Conservation (phyloP, 2,797 vertebrate species). For the Hippoglossus hippoglossus region DNA sequence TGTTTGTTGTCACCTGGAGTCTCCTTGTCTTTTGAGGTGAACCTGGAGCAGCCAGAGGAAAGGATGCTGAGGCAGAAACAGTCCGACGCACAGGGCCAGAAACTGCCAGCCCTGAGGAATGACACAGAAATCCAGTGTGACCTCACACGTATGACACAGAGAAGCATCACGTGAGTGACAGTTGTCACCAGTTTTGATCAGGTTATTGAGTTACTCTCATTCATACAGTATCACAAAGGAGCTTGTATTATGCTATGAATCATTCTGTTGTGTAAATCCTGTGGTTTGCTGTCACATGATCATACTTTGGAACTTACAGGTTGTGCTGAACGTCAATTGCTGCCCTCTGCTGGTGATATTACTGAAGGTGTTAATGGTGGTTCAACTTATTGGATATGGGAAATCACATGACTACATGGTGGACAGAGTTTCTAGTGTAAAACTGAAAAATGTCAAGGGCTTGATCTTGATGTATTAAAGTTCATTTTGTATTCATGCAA, state of each 20-base stretch:
- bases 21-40: conserved; percentile 92
- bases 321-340: neutral
- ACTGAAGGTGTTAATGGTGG: neutral
- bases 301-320: neutral
- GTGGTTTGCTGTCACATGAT: neutral
- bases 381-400: conserved; percentile 5
- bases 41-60: conserved; percentile 95
- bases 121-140: conserved; percentile 38
- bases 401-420: conserved; percentile 14
- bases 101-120: conserved; percentile 94
- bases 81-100: conserved; percentile 92
- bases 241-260: neutral
- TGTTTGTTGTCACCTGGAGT: conserved; percentile 87
- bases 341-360: conserved; percentile 34
- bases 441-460: neutral
- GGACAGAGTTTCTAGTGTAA: neutral
- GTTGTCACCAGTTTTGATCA: neutral
- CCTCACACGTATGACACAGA: neutral
- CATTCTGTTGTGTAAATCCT: conserved; percentile 1
- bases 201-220: neutral
- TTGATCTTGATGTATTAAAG: neutral
- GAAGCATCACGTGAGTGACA: neutral
- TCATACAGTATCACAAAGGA: conserved; percentile 2
- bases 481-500: neutral
- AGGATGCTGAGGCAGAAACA: conserved; percentile 95